phyloP scores from a whole-genome alignment of 1,140 invertebrate genomes.

The Ericerus pela region DNA sequence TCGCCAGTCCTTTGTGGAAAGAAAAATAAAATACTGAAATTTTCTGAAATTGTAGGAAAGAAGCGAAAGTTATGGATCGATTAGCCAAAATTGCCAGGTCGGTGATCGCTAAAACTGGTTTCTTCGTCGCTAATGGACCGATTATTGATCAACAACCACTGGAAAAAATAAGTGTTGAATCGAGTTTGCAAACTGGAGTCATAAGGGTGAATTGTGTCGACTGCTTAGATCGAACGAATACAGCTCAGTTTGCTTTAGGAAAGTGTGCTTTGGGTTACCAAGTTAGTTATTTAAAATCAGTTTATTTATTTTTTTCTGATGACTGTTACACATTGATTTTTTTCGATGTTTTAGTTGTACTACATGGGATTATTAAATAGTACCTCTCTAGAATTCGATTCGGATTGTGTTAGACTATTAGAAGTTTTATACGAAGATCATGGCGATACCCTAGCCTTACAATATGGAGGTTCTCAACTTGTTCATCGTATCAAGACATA shows the following conservation, averaged over 20 bases:
- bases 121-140: slow-evolving; percentile 31
- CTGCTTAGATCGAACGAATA: slow-evolving; percentile 96
- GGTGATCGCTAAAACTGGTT: slow-evolving; percentile 71
- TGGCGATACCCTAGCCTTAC: slow-evolving; percentile 91
- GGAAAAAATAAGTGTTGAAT: slow-evolving; percentile 23
- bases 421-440: slow-evolving; percentile 98
- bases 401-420: slow-evolving; percentile 83
- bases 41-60: slow-evolving; percentile 41
- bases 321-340: background rate
- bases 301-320: background rate
- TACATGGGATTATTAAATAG: slow-evolving; percentile 71
- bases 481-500: slow-evolving; percentile 87
- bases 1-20: background rate
- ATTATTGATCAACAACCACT: slow-evolving; percentile 17
- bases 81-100: slow-evolving; percentile 74
- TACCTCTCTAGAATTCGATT: slow-evolving; percentile 82
- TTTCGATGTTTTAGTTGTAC: slow-evolving; percentile 47
- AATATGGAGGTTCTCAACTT: slow-evolving; percentile 96
- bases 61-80: slow-evolving; percentile 56
- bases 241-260: slow-evolving; percentile 97
- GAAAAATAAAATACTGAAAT: background rate
- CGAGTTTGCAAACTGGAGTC: slow-evolving; percentile 69
- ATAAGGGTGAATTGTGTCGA: slow-evolving; percentile 98
- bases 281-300: slow-evolving; percentile 32
- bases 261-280: slow-evolving; percentile 86